Conservation (phyloP, 2,797 vertebrate genomes). For the Periophthalmus magnuspinnatus region DNA sequence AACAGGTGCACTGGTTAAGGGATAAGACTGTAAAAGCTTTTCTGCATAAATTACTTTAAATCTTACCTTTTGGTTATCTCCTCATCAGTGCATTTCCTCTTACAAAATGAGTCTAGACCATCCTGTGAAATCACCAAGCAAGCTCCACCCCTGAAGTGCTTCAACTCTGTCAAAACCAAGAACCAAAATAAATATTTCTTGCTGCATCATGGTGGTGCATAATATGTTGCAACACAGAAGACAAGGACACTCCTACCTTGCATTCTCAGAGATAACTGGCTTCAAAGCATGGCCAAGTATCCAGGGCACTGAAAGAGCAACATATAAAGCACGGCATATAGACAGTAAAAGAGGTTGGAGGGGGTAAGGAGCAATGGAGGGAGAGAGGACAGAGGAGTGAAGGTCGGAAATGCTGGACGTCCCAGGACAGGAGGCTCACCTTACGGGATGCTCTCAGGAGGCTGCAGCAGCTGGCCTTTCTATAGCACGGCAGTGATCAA, state of each 20-base stretch:
- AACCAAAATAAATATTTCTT: slow-evolving; percentile 18
- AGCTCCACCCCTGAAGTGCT: slow-evolving; percentile 78
- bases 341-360: neutral
- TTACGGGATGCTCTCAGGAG: slow-evolving; percentile 32
- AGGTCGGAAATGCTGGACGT: slow-evolving; percentile 9
- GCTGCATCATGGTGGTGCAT: slow-evolving; percentile 50
- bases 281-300: slow-evolving; percentile 45
- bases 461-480: slow-evolving; percentile 36
- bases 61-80: slow-evolving; percentile 81
- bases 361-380: neutral
- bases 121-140: slow-evolving; percentile 73
- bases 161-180: slow-evolving; percentile 71
- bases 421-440: slow-evolving; percentile 38
- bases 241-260: slow-evolving; percentile 74
- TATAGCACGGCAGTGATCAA: slow-evolving; percentile 50
- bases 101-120: slow-evolving; percentile 70
- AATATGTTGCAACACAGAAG: slow-evolving; percentile 29
- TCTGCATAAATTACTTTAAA: slow-evolving; percentile 35
- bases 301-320: slow-evolving; percentile 13
- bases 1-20: slow-evolving; percentile 79
- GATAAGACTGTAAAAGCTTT: slow-evolving; percentile 74
- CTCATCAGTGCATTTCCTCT: slow-evolving; percentile 78
- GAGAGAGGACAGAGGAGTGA: neutral
- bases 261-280: slow-evolving; percentile 75
- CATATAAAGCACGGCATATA: slow-evolving; percentile 25